These are phyloP conservation scores for Dromiciops gliroides DNA, from an alignment of 2,113 vertebrate genomes.

Conservation along the genomic window DNA sequence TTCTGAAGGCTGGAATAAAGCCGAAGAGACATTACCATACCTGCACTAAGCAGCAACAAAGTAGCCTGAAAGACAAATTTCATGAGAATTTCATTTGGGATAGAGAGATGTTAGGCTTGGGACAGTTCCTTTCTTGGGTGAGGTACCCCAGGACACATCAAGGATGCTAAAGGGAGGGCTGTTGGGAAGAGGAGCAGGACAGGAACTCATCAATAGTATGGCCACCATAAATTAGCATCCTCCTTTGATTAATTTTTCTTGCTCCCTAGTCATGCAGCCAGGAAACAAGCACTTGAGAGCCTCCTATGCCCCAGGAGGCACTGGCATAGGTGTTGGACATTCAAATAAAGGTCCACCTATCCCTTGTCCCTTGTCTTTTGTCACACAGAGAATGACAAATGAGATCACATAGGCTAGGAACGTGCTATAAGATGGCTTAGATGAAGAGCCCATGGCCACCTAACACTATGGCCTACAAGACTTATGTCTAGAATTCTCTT, in stretches of 20 bases:
- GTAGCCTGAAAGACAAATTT: background rate
- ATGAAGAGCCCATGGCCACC: background rate
- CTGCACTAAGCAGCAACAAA: background rate
- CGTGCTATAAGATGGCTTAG: background rate
- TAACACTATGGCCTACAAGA: background rate
- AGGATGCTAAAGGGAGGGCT: background rate
- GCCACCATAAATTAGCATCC: background rate
- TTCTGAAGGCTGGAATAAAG: background rate
- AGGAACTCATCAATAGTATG: too few species aligned
- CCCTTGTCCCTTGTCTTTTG: fast-evolving
- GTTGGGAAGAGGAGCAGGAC: background rate
- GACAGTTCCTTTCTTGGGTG: background rate
- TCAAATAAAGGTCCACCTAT: background rate
- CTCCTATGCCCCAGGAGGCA: background rate
- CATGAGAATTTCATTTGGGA: background rate
- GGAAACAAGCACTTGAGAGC: background rate
- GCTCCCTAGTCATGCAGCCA: background rate
- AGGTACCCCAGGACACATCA: background rate
- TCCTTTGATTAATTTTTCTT: background rate
- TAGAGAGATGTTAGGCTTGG: background rate
- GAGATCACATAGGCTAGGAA: background rate
- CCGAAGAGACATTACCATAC: background rate
- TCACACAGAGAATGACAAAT: background rate
- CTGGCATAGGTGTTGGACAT: background rate
- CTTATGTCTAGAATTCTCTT: background rate